Percentiles rank a stretch among this genome's conserved stretches.
phyloP scores from a whole-genome alignment of 2,888 invertebrate genomes.

The Conchocele bisecta region DNA sequence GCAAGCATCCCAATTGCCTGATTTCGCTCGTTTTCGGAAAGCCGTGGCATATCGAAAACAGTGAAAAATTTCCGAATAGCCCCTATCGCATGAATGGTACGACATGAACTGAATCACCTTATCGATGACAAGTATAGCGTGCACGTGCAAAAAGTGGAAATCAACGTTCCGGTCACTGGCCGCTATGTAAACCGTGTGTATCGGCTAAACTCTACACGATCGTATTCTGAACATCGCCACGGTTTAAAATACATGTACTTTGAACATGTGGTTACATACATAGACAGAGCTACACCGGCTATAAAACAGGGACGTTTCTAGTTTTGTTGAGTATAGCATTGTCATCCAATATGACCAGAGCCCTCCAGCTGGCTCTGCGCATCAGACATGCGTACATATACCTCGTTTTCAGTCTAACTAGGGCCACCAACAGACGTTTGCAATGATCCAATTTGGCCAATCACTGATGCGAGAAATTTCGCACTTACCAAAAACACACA shows the following conservation, averaged over 20 bases:
- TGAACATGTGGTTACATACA: too few species aligned
- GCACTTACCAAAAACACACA: not conserved
- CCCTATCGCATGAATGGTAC: slow-evolving; percentile 20
- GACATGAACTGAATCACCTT: slow-evolving; percentile 8
- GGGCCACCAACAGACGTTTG: slow-evolving; percentile 10
- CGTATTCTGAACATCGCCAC: too few species aligned
- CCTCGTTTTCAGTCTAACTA: slow-evolving; percentile 9
- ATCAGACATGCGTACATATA: slow-evolving; percentile 21
- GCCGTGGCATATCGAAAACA: slow-evolving; percentile 19
- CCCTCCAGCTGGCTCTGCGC: slow-evolving; percentile 24
- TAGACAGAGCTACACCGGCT: too few species aligned
- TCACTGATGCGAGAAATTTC: slow-evolving; percentile 7
- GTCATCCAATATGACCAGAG: slow-evolving; percentile 9
- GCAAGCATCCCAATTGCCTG: slow-evolving; percentile 14
- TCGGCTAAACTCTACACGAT: too few species aligned
- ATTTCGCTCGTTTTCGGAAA: slow-evolving; percentile 8
- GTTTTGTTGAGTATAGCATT: too few species aligned
- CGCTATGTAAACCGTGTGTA: too few species aligned
- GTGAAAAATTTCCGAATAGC: slow-evolving; percentile 13
- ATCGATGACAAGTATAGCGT: too few species aligned
- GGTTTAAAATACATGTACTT: too few species aligned
- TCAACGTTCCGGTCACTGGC: too few species aligned
- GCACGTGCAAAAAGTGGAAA: too few species aligned
- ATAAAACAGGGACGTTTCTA: too few species aligned
- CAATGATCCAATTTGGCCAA: slow-evolving; percentile 15